Percentiles rank a stretch among this genome's conserved stretches.
Evolutionary conservation across 2,888 invertebrate species (phyloP).

Genomic region (Caenorhabditis sp.): DNA sequence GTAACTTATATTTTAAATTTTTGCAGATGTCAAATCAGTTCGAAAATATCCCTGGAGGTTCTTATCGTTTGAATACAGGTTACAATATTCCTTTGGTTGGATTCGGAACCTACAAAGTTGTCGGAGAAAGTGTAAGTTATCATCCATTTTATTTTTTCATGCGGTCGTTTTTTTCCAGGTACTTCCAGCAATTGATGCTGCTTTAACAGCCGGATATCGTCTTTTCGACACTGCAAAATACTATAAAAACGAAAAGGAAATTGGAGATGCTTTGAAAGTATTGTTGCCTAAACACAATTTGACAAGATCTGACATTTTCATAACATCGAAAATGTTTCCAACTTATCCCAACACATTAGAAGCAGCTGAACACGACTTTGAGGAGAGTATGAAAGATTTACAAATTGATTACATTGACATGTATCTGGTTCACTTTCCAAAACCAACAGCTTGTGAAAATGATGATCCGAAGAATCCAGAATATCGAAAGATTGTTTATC

Average conservation of each 20-base stretch:
- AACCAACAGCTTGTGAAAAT: slow-evolving; percentile 74
- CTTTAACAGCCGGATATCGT: slow-evolving; percentile 71
- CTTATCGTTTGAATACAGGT: slow-evolving; percentile 55
- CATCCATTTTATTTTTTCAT: background rate
- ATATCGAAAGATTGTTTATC: slow-evolving; percentile 79
- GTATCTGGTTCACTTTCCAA: slow-evolving; percentile 83
- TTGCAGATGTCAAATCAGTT: slow-evolving; percentile 22
- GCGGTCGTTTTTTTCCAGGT: background rate
- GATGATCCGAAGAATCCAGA: slow-evolving; percentile 75
- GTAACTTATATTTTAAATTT: background rate
- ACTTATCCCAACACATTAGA: slow-evolving; percentile 35
- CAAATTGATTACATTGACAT: slow-evolving; percentile 61
- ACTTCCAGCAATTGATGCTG: slow-evolving; percentile 67
- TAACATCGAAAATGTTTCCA: slow-evolving; percentile 80
- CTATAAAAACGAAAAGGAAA: slow-evolving; percentile 80
- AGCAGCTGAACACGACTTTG: slow-evolving; percentile 38
- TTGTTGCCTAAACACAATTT: slow-evolving; percentile 78
- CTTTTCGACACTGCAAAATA: slow-evolving; percentile 80
- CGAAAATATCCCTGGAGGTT: slow-evolving; percentile 41
- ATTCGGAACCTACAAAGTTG: slow-evolving; percentile 67
- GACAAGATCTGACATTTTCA: slow-evolving; percentile 80
- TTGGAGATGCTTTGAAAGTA: slow-evolving; percentile 77
- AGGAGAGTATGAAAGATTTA: slow-evolving; percentile 58
- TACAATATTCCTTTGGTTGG: slow-evolving; percentile 65
- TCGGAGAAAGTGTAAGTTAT: slow-evolving; percentile 28